A percentile compares a stretch with the other conserved stretches of the same genome.
phyloP scores from a whole-genome alignment of 2,888 invertebrate species.

The Lithophane ornitopus region DNA sequence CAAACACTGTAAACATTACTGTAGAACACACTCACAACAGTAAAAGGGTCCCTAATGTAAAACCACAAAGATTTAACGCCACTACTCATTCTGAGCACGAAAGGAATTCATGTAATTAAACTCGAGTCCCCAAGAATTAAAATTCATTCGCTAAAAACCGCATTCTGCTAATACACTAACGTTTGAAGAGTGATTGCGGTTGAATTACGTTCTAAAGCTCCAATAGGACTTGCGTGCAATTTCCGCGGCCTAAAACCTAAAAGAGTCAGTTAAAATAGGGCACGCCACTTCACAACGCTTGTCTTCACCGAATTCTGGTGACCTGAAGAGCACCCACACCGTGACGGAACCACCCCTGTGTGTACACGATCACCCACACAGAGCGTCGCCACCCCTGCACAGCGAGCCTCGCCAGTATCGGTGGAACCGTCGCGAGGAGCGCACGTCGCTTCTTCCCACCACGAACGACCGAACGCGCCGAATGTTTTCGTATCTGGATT shows the following conservation, averaged over 20 bases:
- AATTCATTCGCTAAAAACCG: constrained; percentile 59
- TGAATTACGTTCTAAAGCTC: constrained; percentile 15
- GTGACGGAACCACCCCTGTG: constrained; percentile 71
- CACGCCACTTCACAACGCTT: constrained; percentile 79
- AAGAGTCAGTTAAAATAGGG: constrained; percentile 78
- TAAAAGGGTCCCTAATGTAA: constrained; percentile 59
- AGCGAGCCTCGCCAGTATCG: constrained; percentile 75
- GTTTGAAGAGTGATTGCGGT: constrained; percentile 29
- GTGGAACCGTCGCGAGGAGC: constrained; percentile 66
- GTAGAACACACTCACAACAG: constrained; percentile 39
- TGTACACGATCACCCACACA: constrained; percentile 66
- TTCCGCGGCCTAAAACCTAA: constrained; percentile 58
- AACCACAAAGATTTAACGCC: constrained; percentile 65
- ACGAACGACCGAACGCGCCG: constrained; percentile 69
- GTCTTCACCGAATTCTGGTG: constrained; percentile 87
- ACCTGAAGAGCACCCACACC: constrained; percentile 85
- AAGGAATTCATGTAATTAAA: constrained; percentile 67
- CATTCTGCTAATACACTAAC: constrained; percentile 55
- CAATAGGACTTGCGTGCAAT: constrained; percentile 55
- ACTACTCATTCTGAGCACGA: constrained; percentile 59
- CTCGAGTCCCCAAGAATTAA: constrained; percentile 57
- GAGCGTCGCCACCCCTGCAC: constrained; percentile 68
- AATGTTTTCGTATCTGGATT: constrained; percentile 68
- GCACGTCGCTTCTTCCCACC: constrained; percentile 65
- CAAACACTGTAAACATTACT: constrained; percentile 46